Evolutionary conservation across 2,888 invertebrate species (phyloP), one percentile per base, ranked within the genome.

Genomic region (Pollenia angustigena): DNA sequence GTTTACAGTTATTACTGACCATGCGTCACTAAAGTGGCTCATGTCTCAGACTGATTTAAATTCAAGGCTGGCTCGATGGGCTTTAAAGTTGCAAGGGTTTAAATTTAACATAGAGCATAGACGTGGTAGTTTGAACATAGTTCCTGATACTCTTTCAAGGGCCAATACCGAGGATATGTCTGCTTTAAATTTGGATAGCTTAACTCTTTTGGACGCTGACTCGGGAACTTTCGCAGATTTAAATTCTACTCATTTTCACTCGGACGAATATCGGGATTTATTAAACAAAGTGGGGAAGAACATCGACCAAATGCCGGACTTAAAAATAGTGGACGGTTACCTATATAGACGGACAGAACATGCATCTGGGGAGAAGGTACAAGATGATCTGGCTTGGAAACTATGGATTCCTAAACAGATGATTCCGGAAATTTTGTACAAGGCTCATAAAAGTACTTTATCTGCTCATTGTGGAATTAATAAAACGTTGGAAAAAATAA

Each of bases 41-140:
- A 84, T 89, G 85, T 88, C 85, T 9, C 87, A 90, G 72, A 89
- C 89, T 44, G 89, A 90, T 42, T 89, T 90, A 3, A 86, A 79
- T 42, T 62, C 90, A 88, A n/a, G 88, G 11, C 16, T 88, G 9
- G 85, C 82, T n/a, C 52, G 78, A 6, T 84, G 81, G 71, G 80
- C 79, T 12, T 64, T 87, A 12, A 80, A 66, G 42, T 18, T 84
- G 1, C 87, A 84, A 40, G 50, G 54, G 0, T 80, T 42, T 52
- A 68, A 32, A 75, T 32, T 66, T 23, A 11, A 48, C 9, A 66
- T 64, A 10, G 10, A 64, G 8, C 66, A 66, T 46, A 18, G 42
- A 10, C 9, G 18, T 9, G 85, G 80, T 40, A 48, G 42, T 0
- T n/a, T 54, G 10, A 79, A 85, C 11, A 18, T 81, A 6, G 85